These are phyloP conservation scores for Genyomyrus donnyi DNA, from an alignment of 2,113 vertebrate genomes.

Conservation along the genomic window DNA sequence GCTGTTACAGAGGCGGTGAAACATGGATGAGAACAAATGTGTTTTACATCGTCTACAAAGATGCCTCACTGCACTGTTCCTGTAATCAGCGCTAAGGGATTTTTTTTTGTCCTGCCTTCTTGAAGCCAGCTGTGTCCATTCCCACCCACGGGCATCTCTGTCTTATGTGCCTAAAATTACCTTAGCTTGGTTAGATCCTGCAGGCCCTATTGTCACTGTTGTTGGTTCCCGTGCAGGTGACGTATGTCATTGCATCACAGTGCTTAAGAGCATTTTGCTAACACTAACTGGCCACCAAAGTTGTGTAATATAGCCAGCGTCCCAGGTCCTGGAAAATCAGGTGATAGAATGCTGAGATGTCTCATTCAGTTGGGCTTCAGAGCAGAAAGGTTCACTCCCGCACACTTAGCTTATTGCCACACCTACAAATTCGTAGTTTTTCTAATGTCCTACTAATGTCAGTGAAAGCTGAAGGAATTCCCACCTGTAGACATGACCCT, in stretches of 20 bases:
- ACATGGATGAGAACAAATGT: not conserved
- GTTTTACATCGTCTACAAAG: constrained; percentile 9
- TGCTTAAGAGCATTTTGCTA: constrained; percentile 35
- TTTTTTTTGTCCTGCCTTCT: not conserved
- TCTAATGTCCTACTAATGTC: not conserved
- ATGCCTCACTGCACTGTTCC: not conserved
- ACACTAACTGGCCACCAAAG: constrained; percentile 51
- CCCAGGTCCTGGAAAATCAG: constrained; percentile 47
- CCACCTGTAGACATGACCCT: not conserved
- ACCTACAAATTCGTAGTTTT: not conserved
- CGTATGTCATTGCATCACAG: constrained; percentile 47
- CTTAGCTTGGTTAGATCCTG: not conserved
- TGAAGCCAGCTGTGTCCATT: constrained; percentile 34
- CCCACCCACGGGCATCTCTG: not conserved
- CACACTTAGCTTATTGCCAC: not conserved
- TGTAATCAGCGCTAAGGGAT: not conserved
- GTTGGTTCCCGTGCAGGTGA: constrained; percentile 39
- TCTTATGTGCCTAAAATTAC: not conserved
- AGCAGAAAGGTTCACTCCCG: too few relatives aligned
- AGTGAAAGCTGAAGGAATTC: not conserved
- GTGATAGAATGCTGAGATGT: not conserved
- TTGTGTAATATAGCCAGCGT: constrained; percentile 33
- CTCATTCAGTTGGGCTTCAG: not conserved
- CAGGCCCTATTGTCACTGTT: constrained; percentile 33
- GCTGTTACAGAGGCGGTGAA: constrained; percentile 2